Conservation (phyloP, 2,113 vertebrate species). For the Rhinopithecus roxellana region DNA sequence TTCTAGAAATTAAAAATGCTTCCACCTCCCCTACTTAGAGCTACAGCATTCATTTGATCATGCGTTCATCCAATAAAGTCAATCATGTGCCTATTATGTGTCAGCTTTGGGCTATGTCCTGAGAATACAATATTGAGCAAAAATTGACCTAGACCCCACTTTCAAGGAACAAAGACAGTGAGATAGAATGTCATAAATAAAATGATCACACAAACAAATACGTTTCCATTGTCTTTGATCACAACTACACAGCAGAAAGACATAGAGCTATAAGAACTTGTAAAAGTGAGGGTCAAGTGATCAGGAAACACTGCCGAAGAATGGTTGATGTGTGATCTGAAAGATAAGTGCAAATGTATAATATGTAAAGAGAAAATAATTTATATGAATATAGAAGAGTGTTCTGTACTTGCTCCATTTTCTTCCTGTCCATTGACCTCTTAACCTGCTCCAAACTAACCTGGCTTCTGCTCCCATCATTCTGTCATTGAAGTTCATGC, state of each 20-base stretch:
- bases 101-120: background rate
- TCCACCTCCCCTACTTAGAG: background rate
- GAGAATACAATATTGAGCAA: background rate
- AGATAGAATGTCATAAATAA: background rate
- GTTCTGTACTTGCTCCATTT: background rate
- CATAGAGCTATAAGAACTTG: background rate
- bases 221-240: background rate
- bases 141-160: background rate
- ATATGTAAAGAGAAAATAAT: background rate
- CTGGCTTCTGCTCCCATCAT: background rate
- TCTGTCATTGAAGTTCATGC: background rate
- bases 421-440: background rate
- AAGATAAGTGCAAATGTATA: background rate
- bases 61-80: background rate
- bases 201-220: background rate
- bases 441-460: background rate
- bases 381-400: background rate
- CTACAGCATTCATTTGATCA: background rate
- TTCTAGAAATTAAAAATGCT: background rate
- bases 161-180: background rate
- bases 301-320: background rate
- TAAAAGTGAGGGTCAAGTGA: background rate
- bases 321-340: background rate
- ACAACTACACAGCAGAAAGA: background rate
- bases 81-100: background rate